Conservation (phyloP, 2,888 invertebrate species). For the Apodemia zela region DNA sequence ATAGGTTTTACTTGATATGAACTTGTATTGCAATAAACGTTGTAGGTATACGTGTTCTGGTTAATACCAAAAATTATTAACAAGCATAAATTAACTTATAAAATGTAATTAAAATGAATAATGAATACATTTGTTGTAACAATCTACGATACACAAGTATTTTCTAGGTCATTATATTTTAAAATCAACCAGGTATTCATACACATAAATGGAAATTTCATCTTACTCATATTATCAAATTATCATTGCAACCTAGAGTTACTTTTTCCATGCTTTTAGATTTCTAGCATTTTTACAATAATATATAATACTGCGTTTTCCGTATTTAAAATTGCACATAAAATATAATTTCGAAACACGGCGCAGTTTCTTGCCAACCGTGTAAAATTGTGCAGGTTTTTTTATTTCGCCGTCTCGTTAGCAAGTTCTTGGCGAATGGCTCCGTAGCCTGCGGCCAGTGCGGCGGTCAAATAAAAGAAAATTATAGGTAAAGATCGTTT, state of each 20-base stretch:
- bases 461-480: conserved; percentile 69
- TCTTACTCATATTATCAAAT: too few relatives aligned
- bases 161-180: too few relatives aligned
- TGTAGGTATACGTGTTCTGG: too few relatives aligned
- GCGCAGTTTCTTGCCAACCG: conserved; percentile 39
- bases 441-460: conserved; percentile 49
- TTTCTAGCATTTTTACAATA: neutral
- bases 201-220: too few relatives aligned
- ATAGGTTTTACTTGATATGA: too few relatives aligned
- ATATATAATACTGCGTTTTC: neutral
- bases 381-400: conserved; percentile 57
- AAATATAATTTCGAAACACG: conserved; percentile 35
- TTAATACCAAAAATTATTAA: too few relatives aligned
- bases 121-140: too few relatives aligned
- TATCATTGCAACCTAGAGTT: neutral
- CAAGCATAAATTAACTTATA: too few relatives aligned
- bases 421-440: conserved; percentile 58
- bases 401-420: conserved; percentile 59
- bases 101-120: too few relatives aligned
- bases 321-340: conserved; percentile 10
- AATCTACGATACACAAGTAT: too few relatives aligned
- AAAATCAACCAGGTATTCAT: too few relatives aligned
- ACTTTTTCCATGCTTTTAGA: neutral
- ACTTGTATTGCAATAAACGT: too few relatives aligned
- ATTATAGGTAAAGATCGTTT: conserved; percentile 71